Percentiles rank a stretch among this genome's conserved stretches.
Evolutionary conservation across 1,140 invertebrate genomes (phyloP).

Genomic region (Apis florea): DNA sequence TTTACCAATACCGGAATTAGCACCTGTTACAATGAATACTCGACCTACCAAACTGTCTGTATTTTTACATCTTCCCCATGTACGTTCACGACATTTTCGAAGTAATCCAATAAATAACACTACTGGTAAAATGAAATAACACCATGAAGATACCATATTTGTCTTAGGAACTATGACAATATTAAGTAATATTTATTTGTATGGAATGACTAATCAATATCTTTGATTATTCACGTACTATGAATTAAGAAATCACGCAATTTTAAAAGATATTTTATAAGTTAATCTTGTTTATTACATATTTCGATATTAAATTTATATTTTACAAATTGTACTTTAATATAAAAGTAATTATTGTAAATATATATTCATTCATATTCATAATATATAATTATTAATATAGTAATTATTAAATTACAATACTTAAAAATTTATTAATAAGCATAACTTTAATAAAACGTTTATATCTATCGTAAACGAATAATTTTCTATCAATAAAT

Average conservation of each 20-base stretch:
- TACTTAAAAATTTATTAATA: background rate
- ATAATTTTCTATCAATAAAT: background rate
- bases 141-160: constrained; percentile 73
- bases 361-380: background rate
- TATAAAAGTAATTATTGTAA: background rate
- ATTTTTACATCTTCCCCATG: constrained; percentile 79
- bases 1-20: constrained; percentile 90
- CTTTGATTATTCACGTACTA: background rate
- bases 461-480: background rate
- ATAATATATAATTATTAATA: background rate
- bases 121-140: constrained; percentile 75
- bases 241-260: background rate
- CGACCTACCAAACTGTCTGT: constrained; percentile 80
- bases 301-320: background rate
- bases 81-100: constrained; percentile 78
- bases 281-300: background rate
- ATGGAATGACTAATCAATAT: constrained; percentile 2
- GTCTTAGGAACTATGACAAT: background rate
- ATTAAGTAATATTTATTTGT: constrained; percentile 9
- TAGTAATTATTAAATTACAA: background rate
- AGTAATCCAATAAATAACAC: constrained; percentile 75
- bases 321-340: background rate
- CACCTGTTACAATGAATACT: constrained; percentile 89
- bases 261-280: background rate
- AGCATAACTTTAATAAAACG: background rate